These are phyloP conservation scores for Yponomeuta plumbellus DNA, from an alignment of 2,888 invertebrate species.

Conservation along the genomic window DNA sequence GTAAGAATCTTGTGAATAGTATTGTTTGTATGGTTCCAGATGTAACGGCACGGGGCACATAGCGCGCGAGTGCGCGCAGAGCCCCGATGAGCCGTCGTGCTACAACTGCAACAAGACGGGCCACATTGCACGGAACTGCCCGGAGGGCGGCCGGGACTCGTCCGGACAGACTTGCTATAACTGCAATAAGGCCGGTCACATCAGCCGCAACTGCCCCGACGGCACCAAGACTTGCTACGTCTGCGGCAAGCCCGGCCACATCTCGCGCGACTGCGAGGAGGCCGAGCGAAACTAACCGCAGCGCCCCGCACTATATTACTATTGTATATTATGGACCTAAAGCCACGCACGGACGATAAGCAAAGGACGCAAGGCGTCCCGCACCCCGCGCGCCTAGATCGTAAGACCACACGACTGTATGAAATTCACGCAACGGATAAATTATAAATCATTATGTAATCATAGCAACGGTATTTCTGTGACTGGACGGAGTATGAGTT, in stretches of 20 bases:
- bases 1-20: no score
- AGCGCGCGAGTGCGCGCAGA: constrained; percentile 94
- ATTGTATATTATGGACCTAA: constrained; percentile 61
- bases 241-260: constrained; percentile 93
- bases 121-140: constrained; percentile 92
- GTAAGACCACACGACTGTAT: constrained; percentile 60
- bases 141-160: constrained; percentile 80
- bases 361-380: constrained; percentile 61
- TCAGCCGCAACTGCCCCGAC: constrained; percentile 90
- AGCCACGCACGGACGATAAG: constrained; percentile 74
- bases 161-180: constrained; percentile 92
- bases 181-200: constrained; percentile 95
- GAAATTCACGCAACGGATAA: constrained; percentile 58
- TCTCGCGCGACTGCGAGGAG: constrained; percentile 93
- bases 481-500: constrained; percentile 58
- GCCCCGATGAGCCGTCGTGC: constrained; percentile 89
- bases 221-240: constrained; percentile 93
- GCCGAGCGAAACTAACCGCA: constrained; percentile 79
- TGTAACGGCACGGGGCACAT: constrained; percentile 96
- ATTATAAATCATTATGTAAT: constrained; percentile 60
- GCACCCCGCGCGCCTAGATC: constrained; percentile 47
- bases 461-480: constrained; percentile 40
- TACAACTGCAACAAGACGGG: constrained; percentile 97
- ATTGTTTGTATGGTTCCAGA: constrained; percentile 57
- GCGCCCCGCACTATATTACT: constrained; percentile 42